phyloP scores from a whole-genome alignment of 1,140 invertebrate genomes.

The Camponotus floridanus region DNA sequence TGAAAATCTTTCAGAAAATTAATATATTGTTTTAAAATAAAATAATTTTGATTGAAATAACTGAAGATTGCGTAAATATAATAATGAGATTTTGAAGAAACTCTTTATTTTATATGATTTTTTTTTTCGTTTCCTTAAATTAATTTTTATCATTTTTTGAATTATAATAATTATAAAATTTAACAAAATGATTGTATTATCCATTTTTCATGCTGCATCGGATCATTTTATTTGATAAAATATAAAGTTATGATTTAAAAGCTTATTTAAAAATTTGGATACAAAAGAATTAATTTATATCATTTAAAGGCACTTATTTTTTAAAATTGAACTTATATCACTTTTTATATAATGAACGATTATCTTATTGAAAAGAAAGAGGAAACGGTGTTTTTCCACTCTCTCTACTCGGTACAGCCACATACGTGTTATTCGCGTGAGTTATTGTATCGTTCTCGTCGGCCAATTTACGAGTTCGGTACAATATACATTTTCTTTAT shows the following conservation, averaged over 20 bases:
- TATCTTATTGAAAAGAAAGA: constrained; percentile 11
- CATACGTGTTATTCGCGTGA: constrained; percentile 42
- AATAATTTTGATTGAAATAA: neutral
- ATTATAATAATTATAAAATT: neutral
- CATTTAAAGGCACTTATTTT: neutral
- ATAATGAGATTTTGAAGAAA: neutral
- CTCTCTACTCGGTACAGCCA: constrained; percentile 57
- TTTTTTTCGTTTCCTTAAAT: neutral
- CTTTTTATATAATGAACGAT: constrained; percentile 24
- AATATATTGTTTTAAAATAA: neutral
- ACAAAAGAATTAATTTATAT: neutral
- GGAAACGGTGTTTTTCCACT: constrained; percentile 5
- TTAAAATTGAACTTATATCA: constrained; percentile 33
- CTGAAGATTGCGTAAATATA: neutral
- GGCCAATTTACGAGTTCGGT: constrained; percentile 74
- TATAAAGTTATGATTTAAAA: neutral
- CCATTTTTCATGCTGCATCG: neutral
- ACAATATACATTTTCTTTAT: constrained; percentile 64
- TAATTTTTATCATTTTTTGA: neutral
- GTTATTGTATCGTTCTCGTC: constrained; percentile 68
- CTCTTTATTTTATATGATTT: neutral
- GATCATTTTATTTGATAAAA: neutral
- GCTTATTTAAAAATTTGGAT: neutral
- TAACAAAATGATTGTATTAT: neutral
- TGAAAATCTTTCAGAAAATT: neutral